Evolutionary conservation across 2,888 invertebrate species (phyloP).

Genomic region (Cryptocephalus moraei): DNA sequence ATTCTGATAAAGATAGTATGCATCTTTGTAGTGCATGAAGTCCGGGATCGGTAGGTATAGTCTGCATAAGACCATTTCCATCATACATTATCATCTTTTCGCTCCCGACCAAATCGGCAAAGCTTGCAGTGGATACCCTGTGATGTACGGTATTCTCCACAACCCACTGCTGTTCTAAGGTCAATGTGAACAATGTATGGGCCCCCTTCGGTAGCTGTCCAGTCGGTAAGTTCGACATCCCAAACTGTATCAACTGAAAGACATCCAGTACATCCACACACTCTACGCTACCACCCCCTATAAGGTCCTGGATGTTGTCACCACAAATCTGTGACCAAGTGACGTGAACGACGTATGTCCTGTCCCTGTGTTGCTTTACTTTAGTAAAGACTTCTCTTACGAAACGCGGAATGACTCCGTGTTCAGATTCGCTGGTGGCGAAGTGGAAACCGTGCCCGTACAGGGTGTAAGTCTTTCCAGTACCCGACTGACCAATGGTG

Average conservation of each 20-base stretch:
- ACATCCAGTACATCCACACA: conserved; percentile 54
- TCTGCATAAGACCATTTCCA: conserved; percentile 37
- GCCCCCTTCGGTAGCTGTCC: conserved; percentile 38
- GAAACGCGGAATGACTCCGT: conserved; percentile 61
- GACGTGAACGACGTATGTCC: conserved; percentile 55
- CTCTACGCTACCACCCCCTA: conserved; percentile 47
- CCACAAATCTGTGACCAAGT: conserved; percentile 66
- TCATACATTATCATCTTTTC: conserved; percentile 41
- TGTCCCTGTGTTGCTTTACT: conserved; percentile 52
- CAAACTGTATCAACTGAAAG: conserved; percentile 59
- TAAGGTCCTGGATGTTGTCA: conserved; percentile 49
- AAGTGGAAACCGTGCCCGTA: conserved; percentile 58
- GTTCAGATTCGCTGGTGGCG: conserved; percentile 55
- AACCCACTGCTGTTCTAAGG: conserved; percentile 65
- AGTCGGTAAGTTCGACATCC: conserved; percentile 45
- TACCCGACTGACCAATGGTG: conserved; percentile 51
- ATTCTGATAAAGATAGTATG: conserved; percentile 48
- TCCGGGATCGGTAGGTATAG: conserved; percentile 49
- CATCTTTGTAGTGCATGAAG: conserved; percentile 57
- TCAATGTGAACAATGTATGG: conserved; percentile 62
- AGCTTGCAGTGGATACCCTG: conserved; percentile 62
- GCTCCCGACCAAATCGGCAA: conserved; percentile 50
- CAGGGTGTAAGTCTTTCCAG: conserved; percentile 65
- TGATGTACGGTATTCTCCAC: conserved; percentile 59
- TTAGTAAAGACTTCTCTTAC: conserved; percentile 61